A percentile compares a stretch with the other conserved stretches of the same genome.
Evolutionary conservation across 1,140 invertebrate genomes (phyloP).

Genomic region (Thaumatotibia leucotreta): DNA sequence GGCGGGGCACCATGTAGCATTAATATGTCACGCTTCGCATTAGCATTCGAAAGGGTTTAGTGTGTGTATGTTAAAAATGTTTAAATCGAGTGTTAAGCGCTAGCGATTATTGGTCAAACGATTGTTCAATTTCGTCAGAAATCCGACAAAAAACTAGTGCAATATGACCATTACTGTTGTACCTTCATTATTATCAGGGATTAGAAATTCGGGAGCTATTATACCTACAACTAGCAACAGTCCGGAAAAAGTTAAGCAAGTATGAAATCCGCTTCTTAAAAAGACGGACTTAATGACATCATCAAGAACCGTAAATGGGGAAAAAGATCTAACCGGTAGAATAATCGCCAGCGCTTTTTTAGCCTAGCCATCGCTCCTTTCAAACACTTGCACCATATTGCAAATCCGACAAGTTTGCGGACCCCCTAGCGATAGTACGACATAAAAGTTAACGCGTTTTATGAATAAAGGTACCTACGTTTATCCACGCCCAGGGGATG

Average conservation of each 20-base stretch:
- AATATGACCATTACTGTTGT: too few relatives aligned
- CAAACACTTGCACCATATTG: slow-evolving; percentile 6
- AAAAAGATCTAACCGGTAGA: background rate
- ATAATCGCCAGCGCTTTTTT: slow-evolving; percentile 1
- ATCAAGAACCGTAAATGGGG: background rate
- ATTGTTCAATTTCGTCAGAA: too few relatives aligned
- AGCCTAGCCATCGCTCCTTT: background rate
- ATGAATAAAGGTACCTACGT: slow-evolving; percentile 13
- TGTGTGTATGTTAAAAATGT: background rate
- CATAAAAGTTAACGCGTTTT: slow-evolving; percentile 23
- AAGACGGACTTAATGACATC: too few relatives aligned
- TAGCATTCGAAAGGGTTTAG: slow-evolving; percentile 26
- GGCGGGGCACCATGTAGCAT: slow-evolving; percentile 20
- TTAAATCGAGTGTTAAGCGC: background rate
- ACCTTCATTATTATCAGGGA: too few relatives aligned
- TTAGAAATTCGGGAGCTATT: too few relatives aligned
- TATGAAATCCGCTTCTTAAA: too few relatives aligned
- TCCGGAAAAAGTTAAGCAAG: too few relatives aligned
- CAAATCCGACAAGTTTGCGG: slow-evolving; percentile 2
- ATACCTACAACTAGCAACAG: too few relatives aligned
- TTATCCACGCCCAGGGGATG: slow-evolving; percentile 2
- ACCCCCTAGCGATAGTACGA: slow-evolving; percentile 19
- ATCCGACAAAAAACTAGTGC: too few relatives aligned
- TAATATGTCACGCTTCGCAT: slow-evolving; percentile 35
- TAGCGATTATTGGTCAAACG: background rate